Base-by-base conservation (phyloP, 2,113 vertebrate species). In the Cyphomyrus discorhynchus region DNA sequence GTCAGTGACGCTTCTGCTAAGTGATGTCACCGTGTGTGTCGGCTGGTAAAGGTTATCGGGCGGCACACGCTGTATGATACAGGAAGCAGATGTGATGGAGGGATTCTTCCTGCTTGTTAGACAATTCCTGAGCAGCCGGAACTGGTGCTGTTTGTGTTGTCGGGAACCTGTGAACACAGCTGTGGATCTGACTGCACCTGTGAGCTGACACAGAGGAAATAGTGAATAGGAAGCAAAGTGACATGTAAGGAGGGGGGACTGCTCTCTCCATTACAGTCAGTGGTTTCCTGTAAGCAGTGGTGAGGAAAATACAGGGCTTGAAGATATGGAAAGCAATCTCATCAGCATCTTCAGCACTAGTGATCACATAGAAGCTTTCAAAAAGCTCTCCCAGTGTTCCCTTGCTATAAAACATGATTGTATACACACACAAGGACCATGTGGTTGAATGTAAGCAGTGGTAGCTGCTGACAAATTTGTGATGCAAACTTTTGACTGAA, bases 201-300 rank as follows among this genome's bases (percentile, higher is more conserved):
- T 53, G 88, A 46, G 83, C 74, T 80, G 56, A 49, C 11, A 50
- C 74, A 80, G 70, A 77, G 74, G 74, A 80, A 31, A 70, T 5
- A 15, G 42, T 47, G 82, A 47, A n/a, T 45, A 45, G 39, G 47
- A 86, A 50, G 47, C 47, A 50, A 15, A 70, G 9, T 27, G n/a
- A 27, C 10, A 49, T 27, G 46, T 50, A 31, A 86, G 83, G 11
- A 31, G n/a, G 10, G 24, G 45, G 45, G 10, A 2, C 93, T 95
- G 92, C 91, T 86, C 45, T 86, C 13, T 5, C 9, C 83, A 50
- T 6, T 86, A 94, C 17, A 92, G 92, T 94, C 92, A 91, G 94
- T 93, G 88, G 94, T 95, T 96, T 95, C 95, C 95, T 95, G 96
- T 96, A 95, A 95, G 95, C 93, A 93, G 91, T 92, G 95, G 95